A percentile compares a stretch with the other conserved stretches of the same genome.
phyloP scores from a whole-genome alignment of 2,888 invertebrate species.

The Machimus rusticus region DNA sequence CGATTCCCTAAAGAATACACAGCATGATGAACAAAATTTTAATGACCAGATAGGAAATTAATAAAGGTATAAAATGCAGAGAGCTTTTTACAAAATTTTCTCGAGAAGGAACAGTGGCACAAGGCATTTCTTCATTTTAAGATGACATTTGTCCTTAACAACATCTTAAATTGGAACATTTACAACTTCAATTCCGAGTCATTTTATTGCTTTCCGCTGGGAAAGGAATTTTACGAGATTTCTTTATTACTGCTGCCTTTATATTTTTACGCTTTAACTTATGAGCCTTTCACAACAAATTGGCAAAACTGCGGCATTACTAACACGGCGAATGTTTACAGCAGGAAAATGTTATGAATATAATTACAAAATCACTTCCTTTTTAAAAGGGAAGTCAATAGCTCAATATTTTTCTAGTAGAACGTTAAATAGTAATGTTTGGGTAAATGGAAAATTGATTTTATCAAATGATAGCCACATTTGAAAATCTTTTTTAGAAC shows the following conservation, averaged over 20 bases:
- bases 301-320: neutral
- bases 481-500: neutral
- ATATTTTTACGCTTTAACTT: neutral
- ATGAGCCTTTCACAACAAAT: neutral
- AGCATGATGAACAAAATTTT: neutral
- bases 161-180: neutral
- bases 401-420: neutral
- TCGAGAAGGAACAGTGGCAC: neutral
- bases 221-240: neutral
- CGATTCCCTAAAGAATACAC: neutral
- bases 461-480: neutral
- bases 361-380: neutral
- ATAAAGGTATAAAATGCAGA: neutral
- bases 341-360: neutral
- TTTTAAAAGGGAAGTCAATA: neutral
- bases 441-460: neutral
- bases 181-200: neutral
- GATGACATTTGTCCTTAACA: neutral
- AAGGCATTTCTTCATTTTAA: neutral
- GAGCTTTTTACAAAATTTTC: neutral
- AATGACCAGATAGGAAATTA: neutral
- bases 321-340: neutral
- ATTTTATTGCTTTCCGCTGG: neutral
- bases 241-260: neutral
- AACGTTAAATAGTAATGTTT: neutral